phyloP scores from a whole-genome alignment of 2,888 invertebrate species.

The Antheraea yamamai region DNA sequence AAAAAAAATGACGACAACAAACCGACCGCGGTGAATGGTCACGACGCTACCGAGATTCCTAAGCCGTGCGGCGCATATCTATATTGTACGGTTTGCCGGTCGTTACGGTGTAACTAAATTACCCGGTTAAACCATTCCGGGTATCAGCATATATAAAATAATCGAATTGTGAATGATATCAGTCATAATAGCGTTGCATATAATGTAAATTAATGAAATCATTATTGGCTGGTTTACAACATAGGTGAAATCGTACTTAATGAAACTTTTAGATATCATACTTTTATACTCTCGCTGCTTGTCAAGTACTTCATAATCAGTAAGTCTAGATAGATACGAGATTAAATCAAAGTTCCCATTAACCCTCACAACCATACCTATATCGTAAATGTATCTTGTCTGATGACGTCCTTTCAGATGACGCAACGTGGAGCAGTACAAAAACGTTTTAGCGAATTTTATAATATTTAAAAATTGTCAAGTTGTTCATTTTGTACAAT shows the following conservation, averaged over 20 bases:
- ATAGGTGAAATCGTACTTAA: no score
- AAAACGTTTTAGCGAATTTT: neutral
- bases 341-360: neutral
- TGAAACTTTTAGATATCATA: neutral
- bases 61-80: slow-evolving; percentile 9
- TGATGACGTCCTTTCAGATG: neutral
- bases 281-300: neutral
- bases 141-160: neutral
- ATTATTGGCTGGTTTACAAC: no score
- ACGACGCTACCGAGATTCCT: slow-evolving; percentile 29
- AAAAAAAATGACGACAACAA: slow-evolving; percentile 33
- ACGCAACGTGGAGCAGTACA: neutral
- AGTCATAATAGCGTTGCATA: neutral
- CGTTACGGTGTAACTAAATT: neutral
- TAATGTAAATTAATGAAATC: neutral
- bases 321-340: neutral
- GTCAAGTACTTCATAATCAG: neutral
- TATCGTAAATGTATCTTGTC: neutral
- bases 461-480: no score
- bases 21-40: slow-evolving; percentile 34
- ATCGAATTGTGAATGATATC: neutral
- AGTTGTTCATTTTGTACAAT: no score
- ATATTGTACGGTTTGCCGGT: slow-evolving; percentile 12
- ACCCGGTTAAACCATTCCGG: neutral
- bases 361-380: neutral